Evolutionary conservation across 2,888 invertebrate species (phyloP), one percentile per base, ranked within the genome.

Genomic region (Nephrotoma appendiculata): DNA sequence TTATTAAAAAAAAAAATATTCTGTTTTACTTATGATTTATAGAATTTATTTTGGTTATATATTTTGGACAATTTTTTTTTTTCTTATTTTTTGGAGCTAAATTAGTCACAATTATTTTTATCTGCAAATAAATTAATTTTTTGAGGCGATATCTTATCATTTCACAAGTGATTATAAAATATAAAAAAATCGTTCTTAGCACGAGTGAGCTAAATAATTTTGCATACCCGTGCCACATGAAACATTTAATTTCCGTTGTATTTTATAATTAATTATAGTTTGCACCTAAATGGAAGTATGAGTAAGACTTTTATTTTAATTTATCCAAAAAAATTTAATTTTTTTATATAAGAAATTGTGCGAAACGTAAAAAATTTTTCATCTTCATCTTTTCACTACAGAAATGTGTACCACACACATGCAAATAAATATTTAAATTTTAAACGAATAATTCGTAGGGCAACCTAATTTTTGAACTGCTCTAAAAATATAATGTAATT

Each of bases 1-100:
- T 48, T 4, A 48, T 15, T 31, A 9, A 41, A 86, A 87, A 52
- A 15, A 86, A 87, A 52, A 15, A 86, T 6, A 11, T 5, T 42
- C n/a, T 83, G 71, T 44, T 71, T 87, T 86, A 48, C 44, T 83
- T 43, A 57, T 52, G 57, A 86, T 87, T 86, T 45, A 86, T 86
- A 41, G 12, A 45, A 12, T 19, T 86, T 57, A 45, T 31, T 19
- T 86, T 57, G 19, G 11, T 41, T 86, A 19, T 42, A 41, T 48
- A 5, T 31, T 45, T 86, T 31, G 48, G 41, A 12, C 48, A 43
- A 19, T 6, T 41, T 42, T 83, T 44, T 83, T 44, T 86, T 57
- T 87, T 85, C 31, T 12, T 43, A 12, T 31, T 52, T 31, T 71
- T 71, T 31, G 71, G 52, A 57, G 31, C n/a, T 71, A 31, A 71